These are phyloP conservation scores for Rhinolophus ferrumequinum DNA, from an alignment of 2,113 vertebrate genomes.

Conservation along the genomic window DNA sequence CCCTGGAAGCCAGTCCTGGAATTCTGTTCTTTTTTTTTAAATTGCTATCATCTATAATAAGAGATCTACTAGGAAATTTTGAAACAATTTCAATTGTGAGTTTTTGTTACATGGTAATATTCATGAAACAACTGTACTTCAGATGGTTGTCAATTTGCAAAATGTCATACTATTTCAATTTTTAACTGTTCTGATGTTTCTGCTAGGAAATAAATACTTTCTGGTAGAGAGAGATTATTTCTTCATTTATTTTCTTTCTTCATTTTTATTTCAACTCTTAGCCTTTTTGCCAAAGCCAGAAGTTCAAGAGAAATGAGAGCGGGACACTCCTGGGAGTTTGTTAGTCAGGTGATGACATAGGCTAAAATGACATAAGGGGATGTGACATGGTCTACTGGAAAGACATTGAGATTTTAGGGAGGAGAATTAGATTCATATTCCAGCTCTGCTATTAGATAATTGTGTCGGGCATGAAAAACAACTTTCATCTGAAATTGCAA, in stretches of 20 bases:
- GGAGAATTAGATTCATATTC: background rate
- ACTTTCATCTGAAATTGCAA: background rate
- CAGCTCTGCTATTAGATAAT: background rate
- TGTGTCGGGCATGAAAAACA: background rate
- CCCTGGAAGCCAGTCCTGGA: background rate
- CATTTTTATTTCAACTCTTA: background rate
- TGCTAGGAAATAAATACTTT: background rate
- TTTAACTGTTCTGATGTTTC: background rate
- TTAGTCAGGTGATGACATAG: background rate
- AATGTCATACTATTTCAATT: background rate
- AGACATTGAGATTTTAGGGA: background rate
- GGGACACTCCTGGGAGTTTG: background rate
- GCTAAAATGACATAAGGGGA: background rate
- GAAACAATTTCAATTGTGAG: background rate
- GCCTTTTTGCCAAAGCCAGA: background rate
- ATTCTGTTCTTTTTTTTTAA: background rate
- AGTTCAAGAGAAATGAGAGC: background rate
- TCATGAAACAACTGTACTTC: background rate
- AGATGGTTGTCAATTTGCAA: background rate
- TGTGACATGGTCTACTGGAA: background rate
- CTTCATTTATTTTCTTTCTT: background rate
- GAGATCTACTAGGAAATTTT: background rate
- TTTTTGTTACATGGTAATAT: background rate
- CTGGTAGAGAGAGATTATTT: background rate
- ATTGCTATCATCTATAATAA: background rate